A percentile compares a stretch with the other conserved stretches of the same genome.
Evolutionary conservation across 2,797 vertebrate genomes (phyloP).

Genomic region (Euphonia xanthogaster): DNA sequence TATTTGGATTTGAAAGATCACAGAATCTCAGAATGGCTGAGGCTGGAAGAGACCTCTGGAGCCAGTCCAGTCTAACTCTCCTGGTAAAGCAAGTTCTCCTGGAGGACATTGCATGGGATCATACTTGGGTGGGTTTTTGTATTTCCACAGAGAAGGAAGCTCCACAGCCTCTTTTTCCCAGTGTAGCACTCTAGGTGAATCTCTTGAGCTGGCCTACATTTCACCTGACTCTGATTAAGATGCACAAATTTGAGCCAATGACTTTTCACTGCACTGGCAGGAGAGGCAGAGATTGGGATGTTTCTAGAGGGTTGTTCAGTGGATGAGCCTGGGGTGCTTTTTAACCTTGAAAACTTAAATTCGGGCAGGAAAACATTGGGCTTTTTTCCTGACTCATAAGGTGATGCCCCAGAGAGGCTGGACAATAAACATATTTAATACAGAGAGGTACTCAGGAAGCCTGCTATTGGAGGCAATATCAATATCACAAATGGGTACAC

Average conservation of each 20-base stretch:
- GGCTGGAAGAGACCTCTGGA: background rate
- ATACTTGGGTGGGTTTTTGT: background rate
- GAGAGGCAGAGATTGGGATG: background rate
- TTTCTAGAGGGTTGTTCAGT: background rate
- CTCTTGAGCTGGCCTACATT: background rate
- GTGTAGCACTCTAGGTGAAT: background rate
- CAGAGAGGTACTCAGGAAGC: background rate
- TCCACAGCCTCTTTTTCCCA: background rate
- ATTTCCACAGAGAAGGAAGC: background rate
- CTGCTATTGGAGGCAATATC: background rate
- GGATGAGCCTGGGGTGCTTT: background rate
- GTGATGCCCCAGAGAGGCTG: background rate
- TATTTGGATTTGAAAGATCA: background rate
- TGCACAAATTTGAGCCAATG: background rate
- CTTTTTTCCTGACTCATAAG: background rate
- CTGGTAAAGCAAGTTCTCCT: background rate
- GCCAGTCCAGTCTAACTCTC: accelerated
- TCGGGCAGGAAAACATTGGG: background rate
- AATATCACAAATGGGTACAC: background rate
- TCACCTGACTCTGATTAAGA: background rate
- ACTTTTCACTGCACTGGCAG: background rate
- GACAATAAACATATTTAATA: background rate
- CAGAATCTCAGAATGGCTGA: background rate
- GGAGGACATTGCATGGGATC: background rate
- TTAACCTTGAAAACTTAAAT: background rate